These are phyloP conservation scores for Pygoscelis adeliae DNA, from an alignment of 2,113 vertebrate species.

Conservation along the genomic window DNA sequence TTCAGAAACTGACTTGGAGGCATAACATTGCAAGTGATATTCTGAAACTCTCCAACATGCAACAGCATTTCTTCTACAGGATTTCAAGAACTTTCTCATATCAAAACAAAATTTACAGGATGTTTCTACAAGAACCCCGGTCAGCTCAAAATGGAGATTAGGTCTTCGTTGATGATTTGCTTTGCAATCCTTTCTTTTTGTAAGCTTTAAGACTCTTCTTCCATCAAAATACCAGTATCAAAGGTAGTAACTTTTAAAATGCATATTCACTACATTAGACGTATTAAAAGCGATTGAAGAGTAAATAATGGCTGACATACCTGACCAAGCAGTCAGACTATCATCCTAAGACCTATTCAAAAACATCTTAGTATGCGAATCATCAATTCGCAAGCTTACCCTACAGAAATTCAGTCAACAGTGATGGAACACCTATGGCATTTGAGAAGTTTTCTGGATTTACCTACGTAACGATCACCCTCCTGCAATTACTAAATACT, in stretches of 20 bases:
- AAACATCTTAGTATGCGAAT: neutral
- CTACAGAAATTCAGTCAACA: neutral
- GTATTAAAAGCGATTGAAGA: neutral
- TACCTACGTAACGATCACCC: neutral
- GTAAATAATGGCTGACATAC: neutral
- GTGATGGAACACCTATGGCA: neutral
- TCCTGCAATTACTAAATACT: neutral
- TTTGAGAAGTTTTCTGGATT: neutral
- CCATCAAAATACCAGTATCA: neutral
- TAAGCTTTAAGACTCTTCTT: neutral
- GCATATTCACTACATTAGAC: neutral
- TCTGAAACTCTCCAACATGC: neutral
- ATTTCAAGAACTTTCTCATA: neutral
- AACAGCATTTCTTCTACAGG: neutral
- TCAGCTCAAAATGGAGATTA: neutral
- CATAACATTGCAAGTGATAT: neutral
- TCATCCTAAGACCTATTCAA: neutral
- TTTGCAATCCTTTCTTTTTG: neutral
- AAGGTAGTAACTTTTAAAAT: neutral
- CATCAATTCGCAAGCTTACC: neutral
- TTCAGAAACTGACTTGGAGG: neutral
- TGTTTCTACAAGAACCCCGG: neutral
- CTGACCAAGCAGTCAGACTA: neutral
- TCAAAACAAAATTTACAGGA: neutral
- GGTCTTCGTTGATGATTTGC: neutral